phyloP scores from a whole-genome alignment of 2,888 invertebrate genomes.

The Epirrhoe tristata region DNA sequence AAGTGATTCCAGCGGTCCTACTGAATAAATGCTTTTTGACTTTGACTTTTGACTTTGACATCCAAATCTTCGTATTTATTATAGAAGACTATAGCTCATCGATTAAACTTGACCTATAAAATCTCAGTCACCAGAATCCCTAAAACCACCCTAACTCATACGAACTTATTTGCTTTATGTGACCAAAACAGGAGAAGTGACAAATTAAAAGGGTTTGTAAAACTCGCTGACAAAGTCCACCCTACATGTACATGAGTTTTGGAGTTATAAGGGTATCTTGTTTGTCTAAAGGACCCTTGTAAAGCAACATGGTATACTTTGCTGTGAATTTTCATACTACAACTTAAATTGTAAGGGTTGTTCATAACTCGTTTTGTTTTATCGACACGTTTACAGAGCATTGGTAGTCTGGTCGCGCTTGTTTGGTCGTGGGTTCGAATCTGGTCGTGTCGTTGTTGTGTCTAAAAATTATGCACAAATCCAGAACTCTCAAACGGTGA shows the following conservation, averaged over 20 bases:
- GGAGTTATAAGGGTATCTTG: conserved; percentile 1
- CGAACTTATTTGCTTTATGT: background rate
- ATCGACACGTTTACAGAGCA: background rate
- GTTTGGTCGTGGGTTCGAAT: no score
- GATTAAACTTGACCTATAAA: no score
- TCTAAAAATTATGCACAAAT: no score
- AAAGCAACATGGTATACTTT: background rate
- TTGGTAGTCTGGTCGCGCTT: background rate
- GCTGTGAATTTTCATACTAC: background rate
- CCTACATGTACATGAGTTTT: background rate
- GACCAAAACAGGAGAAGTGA: background rate
- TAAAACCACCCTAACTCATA: no score
- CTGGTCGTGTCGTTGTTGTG: no score
- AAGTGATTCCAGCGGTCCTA: no score
- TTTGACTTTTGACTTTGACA: no score
- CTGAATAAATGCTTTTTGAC: no score
- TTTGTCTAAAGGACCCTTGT: background rate
- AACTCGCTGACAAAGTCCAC: conserved; percentile 1
- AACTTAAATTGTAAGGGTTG: background rate
- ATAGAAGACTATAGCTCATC: no score
- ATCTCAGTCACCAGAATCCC: no score
- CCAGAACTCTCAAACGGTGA: no score
- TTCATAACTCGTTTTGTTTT: background rate
- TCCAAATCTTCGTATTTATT: no score
- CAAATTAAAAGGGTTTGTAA: background rate